phyloP scores from a whole-genome alignment of 2,113 vertebrate species.

The Thunnus thynnus region DNA sequence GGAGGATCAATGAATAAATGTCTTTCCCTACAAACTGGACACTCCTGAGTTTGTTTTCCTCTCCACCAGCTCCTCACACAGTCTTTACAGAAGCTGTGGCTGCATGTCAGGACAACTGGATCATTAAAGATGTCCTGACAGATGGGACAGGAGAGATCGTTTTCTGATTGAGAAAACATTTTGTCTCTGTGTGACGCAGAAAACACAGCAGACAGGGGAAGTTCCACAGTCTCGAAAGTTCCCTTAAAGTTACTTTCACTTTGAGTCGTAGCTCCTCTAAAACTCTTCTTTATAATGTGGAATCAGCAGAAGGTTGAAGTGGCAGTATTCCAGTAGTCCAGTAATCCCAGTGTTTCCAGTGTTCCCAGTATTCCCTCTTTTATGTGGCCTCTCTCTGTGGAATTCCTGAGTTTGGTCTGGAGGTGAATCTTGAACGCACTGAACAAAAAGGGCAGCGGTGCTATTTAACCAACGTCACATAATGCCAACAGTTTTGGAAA shows the following conservation, averaged over 20 bases:
- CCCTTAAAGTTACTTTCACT: background rate
- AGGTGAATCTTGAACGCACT: background rate
- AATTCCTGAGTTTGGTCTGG: background rate
- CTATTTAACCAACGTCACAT: no score
- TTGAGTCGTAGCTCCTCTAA: background rate
- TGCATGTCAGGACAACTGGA: slow-evolving; percentile 35
- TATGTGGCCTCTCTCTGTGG: background rate
- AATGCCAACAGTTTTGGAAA: background rate
- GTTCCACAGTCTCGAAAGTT: background rate
- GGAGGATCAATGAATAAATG: no score
- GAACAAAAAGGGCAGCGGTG: background rate
- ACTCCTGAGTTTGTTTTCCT: no score
- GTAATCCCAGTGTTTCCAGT: no score
- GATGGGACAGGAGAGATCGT: slow-evolving; percentile 13
- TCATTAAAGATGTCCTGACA: slow-evolving; percentile 35
- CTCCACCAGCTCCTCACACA: no score
- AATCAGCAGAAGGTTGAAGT: background rate
- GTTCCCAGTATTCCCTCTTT: background rate
- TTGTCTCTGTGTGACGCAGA: background rate
- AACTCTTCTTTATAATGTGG: background rate
- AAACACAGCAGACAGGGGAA: background rate
- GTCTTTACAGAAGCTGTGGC: background rate
- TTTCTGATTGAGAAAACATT: background rate
- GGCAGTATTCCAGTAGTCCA: no score
- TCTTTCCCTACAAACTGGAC: no score